Evolutionary conservation across 2,113 vertebrate genomes (phyloP), one percentile per base, ranked within the genome.

Genomic region (Sitta europaea): DNA sequence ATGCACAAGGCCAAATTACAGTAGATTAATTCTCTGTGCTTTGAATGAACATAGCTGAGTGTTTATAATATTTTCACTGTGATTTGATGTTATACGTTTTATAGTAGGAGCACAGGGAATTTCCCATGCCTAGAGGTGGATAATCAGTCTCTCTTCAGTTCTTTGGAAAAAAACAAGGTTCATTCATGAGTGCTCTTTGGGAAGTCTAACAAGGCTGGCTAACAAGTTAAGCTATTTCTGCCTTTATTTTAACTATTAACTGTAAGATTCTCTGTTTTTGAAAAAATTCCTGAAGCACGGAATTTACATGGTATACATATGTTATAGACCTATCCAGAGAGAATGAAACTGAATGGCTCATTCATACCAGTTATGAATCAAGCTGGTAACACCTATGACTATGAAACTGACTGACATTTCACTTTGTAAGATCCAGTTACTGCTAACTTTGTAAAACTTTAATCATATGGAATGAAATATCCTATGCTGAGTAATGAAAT

Each of bases 71-170:
- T 71, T 92, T 88, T 87, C 70, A 61, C 58, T 92, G 72, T 72
- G 90, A 75, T 48, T 77, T 68, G 61, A 62, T 84, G 47, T 75
- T 55, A 75, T 1, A 3, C 24, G 35, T 86, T 43, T 85, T 77
- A 54, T 5, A 88, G 67, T 57, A 94, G 91, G 74, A 92, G 58
- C 85, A 78, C 6, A 28, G 84, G 54, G 80, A 85, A 94, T 89
- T 79, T 94, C 58, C 67, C 0, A 7, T 78, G 74, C 55, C 54
- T 77, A 51, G 78, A 95, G 91, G 87, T 84, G 43, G 36, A 77
- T 86, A 93, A 94, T 78, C 72, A 87, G 87, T 74, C 75, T 95
- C 92, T 91, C 43, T 95, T 85, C n/a, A 48, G 59, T 86, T 79
- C 48, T 88, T 84, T 74, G 36, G n/a, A 86, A 70, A 80, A 62